These are phyloP conservation scores for Uropetala carovei DNA, from an alignment of 2,888 invertebrate genomes.

Conservation along the genomic window DNA sequence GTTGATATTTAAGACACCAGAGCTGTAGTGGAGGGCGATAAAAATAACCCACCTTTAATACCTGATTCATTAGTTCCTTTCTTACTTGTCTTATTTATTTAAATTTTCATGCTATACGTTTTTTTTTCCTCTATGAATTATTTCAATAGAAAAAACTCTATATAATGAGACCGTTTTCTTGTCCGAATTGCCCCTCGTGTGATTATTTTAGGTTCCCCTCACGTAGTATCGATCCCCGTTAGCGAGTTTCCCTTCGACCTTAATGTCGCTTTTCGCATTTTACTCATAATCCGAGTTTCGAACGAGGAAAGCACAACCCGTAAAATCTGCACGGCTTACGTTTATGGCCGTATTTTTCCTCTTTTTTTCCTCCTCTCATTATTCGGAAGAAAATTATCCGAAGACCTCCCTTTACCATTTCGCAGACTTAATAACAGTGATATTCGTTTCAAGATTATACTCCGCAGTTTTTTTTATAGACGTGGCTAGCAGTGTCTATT, in stretches of 20 bases:
- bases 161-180: too few relatives aligned
- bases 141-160: too few relatives aligned
- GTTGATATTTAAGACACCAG: too few relatives aligned
- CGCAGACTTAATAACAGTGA: background rate
- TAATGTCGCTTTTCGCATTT: constrained; percentile 10
- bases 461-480: background rate
- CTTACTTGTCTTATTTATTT: too few relatives aligned
- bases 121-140: too few relatives aligned
- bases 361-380: background rate
- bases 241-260: background rate
- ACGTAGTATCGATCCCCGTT: background rate
- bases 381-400: background rate
- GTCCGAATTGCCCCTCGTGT: background rate
- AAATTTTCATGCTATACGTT: too few relatives aligned
- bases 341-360: background rate
- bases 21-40: too few relatives aligned
- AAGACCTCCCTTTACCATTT: background rate
- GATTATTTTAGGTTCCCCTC: constrained; percentile 2
- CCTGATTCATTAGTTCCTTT: too few relatives aligned
- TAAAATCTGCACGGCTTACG: background rate
- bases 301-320: background rate
- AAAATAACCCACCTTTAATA: too few relatives aligned
- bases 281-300: background rate
- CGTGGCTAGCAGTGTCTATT: background rate
- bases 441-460: background rate